phyloP scores from a whole-genome alignment of 2,113 vertebrate genomes.

The Amia ocellicauda region DNA sequence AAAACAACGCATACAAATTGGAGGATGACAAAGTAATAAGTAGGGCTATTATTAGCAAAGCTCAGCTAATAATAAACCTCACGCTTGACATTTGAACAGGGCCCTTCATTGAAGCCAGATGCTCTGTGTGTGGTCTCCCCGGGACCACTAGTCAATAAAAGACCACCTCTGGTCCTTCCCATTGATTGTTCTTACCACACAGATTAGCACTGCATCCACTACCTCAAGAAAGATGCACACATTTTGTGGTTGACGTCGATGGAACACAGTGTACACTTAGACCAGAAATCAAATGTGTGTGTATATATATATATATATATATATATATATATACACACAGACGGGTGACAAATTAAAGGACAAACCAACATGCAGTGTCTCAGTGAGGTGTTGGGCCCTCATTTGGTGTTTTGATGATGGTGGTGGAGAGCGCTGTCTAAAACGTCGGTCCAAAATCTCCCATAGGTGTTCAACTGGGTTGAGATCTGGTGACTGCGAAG shows the following conservation, averaged over 20 bases:
- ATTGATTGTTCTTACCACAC: slow-evolving; percentile 1
- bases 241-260: not conserved
- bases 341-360: too few relatives aligned
- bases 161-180: slow-evolving; percentile 6
- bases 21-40: slow-evolving; percentile 2
- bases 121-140: slow-evolving; percentile 48
- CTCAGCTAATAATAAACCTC: slow-evolving; percentile 58
- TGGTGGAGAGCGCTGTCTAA: too few relatives aligned
- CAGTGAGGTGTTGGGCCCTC: too few relatives aligned
- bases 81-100: slow-evolving; percentile 60
- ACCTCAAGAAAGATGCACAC: not conserved
- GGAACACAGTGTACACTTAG: not conserved
- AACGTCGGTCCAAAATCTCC: too few relatives aligned
- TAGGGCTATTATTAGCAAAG: slow-evolving; percentile 4
- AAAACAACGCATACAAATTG: too few relatives aligned
- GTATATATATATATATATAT: not conserved
- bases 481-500: too few relatives aligned
- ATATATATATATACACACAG: too few relatives aligned
- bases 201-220: slow-evolving; percentile 6
- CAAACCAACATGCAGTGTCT: too few relatives aligned
- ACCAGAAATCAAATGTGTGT: not conserved
- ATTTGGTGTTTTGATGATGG: too few relatives aligned
- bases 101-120: slow-evolving; percentile 43
- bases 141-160: slow-evolving; percentile 35
- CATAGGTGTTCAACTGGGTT: too few relatives aligned